Conservation (phyloP, 2,797 vertebrate genomes). For the Trichosurus vulpecula region DNA sequence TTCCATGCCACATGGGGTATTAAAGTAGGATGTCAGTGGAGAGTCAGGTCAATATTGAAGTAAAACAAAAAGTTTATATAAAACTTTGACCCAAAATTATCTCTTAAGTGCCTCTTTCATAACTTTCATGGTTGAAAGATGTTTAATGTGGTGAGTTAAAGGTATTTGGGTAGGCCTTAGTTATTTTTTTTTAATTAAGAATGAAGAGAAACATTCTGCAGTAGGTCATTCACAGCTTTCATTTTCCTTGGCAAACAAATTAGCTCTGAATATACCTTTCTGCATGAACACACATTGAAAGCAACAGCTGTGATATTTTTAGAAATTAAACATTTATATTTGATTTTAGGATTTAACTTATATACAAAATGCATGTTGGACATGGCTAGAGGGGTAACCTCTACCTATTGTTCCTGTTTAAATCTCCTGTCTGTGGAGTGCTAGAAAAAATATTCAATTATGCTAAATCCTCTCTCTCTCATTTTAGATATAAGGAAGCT, state of each 20-base stretch:
- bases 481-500: not conserved
- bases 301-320: not conserved
- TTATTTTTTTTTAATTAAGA: not conserved
- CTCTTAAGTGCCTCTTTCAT: not conserved
- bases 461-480: not conserved
- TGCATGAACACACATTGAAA: not conserved
- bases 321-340: conserved; percentile 6
- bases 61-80: not conserved
- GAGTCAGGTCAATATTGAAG: not conserved
- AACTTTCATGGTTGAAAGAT: not conserved
- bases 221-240: not conserved
- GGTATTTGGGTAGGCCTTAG: not conserved
- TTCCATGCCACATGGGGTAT: not conserved
- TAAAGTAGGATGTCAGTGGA: not conserved
- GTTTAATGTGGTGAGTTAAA: not conserved
- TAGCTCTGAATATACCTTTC: not conserved
- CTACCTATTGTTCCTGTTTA: not conserved
- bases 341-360: not conserved
- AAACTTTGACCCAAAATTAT: not conserved
- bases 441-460: not conserved
- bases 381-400: not conserved
- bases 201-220: not conserved
- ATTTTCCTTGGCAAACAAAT: not conserved
- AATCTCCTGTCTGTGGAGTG: not conserved
- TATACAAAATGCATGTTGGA: not conserved